Percentiles rank a stretch among this genome's conserved stretches.
Evolutionary conservation across 2,797 vertebrate species (phyloP).

Genomic region (Neopelma chrysocephalum): DNA sequence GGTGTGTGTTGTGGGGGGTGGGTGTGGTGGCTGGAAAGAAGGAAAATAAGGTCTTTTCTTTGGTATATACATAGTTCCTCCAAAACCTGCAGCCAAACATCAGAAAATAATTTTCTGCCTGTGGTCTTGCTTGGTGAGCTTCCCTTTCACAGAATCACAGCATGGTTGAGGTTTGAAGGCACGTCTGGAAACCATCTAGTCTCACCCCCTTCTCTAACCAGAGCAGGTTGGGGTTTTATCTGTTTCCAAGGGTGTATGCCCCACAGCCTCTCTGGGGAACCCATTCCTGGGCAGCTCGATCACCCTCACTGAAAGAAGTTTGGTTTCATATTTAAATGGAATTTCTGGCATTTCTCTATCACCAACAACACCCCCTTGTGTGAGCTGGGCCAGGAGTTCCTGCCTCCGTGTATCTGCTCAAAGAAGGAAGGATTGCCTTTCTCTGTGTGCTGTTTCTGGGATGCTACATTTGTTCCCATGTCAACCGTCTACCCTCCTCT

Average conservation of each 20-base stretch:
- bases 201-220: background rate
- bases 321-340: background rate
- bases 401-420: background rate
- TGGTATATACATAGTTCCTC: background rate
- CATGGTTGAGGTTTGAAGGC: background rate
- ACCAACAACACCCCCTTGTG: background rate
- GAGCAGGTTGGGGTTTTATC: background rate
- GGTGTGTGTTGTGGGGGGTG: background rate
- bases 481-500: background rate
- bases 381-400: background rate
- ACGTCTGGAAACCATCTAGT: background rate
- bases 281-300: background rate
- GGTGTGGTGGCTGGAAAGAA: background rate
- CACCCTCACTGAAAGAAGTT: background rate
- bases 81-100: background rate
- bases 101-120: background rate
- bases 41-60: background rate
- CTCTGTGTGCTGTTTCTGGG: background rate
- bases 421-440: background rate
- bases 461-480: background rate
- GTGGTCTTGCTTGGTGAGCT: background rate
- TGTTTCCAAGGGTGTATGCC: background rate
- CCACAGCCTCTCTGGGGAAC: background rate
- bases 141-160: background rate
- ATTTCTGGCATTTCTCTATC: background rate